Evolutionary conservation across 2,888 invertebrate genomes (phyloP), one percentile per base, ranked within the genome.

Genomic region (Xestia sexstrigata): DNA sequence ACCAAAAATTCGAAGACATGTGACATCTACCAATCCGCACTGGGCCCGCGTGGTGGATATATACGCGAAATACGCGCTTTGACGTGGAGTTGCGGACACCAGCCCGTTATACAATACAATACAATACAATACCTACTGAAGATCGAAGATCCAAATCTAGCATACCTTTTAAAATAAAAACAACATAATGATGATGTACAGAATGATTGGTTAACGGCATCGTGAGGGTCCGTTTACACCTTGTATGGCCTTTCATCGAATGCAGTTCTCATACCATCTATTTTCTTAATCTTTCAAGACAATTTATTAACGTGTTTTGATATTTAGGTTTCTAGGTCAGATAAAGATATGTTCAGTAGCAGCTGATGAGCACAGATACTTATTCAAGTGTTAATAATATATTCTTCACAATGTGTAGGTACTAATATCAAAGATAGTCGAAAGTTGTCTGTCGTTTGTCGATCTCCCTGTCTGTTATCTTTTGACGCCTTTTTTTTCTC

Each of bases 241-340:
- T 1, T 30, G 20, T 30, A 35, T 30, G 30, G 9, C 15, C 8
- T 45, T n/a, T 52, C 7, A 52, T 17, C 26, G 20, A 47, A 72
- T 11, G 9, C 23, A 39, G 13, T 55, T 39, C 1, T 17, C 7
- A 23, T 39, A 8, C 26, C 15, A n/a, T 4, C 3, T 9, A 13
- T 49, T 26, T 39, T 20, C 20, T 49, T 17, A 42, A 42, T 9
- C 0, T 52, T 55, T 42, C 17, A 30, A 42, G n/a, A 26, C 0
- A 72, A 5, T 20, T 17, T 45, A 23, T 26, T 58, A 2, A 11
- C 39, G 20, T 47, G 30, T n/a, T 13, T 58, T 72, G n/a, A 39
- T 39, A 26, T 39, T 30, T 76, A 62, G 20, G 30, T 78, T 65
- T 66, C 8, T 79, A 79, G 79, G 71, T 79, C 65, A 79, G 39